Evolutionary conservation across 2,113 vertebrate species (phyloP).

Genomic region (Thunnus maccoyii): DNA sequence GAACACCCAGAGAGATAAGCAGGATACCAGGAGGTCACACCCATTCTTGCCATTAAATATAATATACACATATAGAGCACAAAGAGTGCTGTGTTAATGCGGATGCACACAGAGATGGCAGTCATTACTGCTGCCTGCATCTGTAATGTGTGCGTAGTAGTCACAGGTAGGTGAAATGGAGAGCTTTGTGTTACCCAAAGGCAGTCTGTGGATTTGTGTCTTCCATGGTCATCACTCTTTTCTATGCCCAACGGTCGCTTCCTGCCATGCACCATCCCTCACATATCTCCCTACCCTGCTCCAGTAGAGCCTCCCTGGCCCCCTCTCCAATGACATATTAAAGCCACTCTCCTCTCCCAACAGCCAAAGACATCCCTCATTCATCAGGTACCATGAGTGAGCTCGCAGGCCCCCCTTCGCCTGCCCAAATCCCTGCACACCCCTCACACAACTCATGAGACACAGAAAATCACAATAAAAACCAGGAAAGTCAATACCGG

Average conservation of each 20-base stretch:
- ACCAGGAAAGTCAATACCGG: constrained; percentile 20
- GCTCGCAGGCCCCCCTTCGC: constrained; percentile 37
- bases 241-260: constrained; percentile 72
- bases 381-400: constrained; percentile 76
- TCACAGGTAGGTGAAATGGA: constrained; percentile 56
- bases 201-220: constrained; percentile 64
- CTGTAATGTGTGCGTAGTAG: constrained; percentile 38
- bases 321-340: constrained; percentile 78
- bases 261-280: constrained; percentile 78
- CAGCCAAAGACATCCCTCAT: constrained; percentile 74
- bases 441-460: constrained; percentile 22
- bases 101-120: constrained; percentile 42
- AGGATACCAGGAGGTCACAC: neutral
- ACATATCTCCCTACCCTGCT: constrained; percentile 61
- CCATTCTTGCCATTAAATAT: constrained; percentile 32
- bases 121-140: constrained; percentile 49
- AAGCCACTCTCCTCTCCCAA: constrained; percentile 75
- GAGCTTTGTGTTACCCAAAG: constrained; percentile 70
- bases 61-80: constrained; percentile 2
- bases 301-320: constrained; percentile 57
- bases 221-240: constrained; percentile 78
- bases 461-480: constrained; percentile 47
- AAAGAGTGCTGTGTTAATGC: constrained; percentile 27
- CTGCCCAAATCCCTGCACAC: constrained; percentile 9
- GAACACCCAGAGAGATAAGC: constrained; percentile 45